Percentiles rank a stretch among this genome's conserved stretches.
Conservation (phyloP, 2,888 invertebrate species). For the Pharmacophagus antenor region DNA sequence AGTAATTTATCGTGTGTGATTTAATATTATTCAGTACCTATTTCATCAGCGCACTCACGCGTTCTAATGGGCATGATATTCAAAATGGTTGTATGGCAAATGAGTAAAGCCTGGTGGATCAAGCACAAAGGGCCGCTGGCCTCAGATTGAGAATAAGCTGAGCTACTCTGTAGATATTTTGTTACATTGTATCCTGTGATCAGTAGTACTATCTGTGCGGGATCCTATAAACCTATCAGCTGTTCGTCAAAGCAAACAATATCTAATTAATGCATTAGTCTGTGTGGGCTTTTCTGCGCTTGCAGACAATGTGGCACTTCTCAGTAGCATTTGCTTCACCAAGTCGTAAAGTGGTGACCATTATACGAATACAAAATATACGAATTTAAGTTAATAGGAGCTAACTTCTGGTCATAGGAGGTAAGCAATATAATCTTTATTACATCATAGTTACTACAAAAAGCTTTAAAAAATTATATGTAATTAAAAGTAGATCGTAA, state of each 20-base stretch:
- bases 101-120: no score
- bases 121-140: no score
- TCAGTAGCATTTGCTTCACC: neutral
- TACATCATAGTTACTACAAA: neutral
- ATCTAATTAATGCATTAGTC: neutral
- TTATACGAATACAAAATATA: no score
- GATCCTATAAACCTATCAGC: constrained; percentile 14
- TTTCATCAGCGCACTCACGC: no score
- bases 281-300: neutral
- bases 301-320: no score
- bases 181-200: constrained; percentile 13
- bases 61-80: no score
- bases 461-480: neutral
- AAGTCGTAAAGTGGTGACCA: neutral
- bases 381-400: neutral
- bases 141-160: no score
- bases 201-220: constrained; percentile 2
- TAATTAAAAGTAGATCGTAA: neutral
- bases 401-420: neutral
- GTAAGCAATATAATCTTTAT: neutral
- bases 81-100: no score
- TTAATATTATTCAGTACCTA: no score
- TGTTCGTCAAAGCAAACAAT: neutral
- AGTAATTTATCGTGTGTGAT: no score
- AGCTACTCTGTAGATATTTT: constrained; percentile 4